Evolutionary conservation across 2,113 vertebrate species (phyloP), one percentile per base, ranked within the genome.

Genomic region (Urocitellus parryii): DNA sequence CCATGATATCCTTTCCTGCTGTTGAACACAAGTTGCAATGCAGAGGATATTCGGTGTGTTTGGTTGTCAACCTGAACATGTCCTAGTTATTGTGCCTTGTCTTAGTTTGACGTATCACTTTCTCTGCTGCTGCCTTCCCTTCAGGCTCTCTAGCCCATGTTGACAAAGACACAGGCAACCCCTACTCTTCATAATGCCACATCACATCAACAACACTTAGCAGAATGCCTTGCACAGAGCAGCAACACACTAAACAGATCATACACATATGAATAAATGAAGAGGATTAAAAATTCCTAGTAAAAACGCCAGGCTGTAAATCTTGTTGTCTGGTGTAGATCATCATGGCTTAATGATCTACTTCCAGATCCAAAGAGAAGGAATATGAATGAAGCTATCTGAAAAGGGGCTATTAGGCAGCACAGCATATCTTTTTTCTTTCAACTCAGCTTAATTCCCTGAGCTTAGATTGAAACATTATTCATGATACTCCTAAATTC

Each of bases 401-500:
- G 73, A 78, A n/a, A 56, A 91, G 84, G 25, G 8, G 20, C 25
- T 65, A 11, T 85, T 65, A 83, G 61, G 39, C 16, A 82, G 48
- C 10, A 42, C n/a, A 74, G 45, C 42, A 2, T 13, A 16, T 20
- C 34, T 20, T 37, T 27, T 27, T 93, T 73, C 24, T 74, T 94
- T 95, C 32, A 76, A 84, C 34, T 72, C 17, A 25, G 58, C 42
- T 73, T 87, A 83, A 92, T 95, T 94, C 37, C 39, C 48, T 67
- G 29, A 53, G 56, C 83, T 85, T 68, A 93, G 32, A 93, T 12
- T 51, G 39, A 42, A 42, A 42, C 39, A 42, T 42, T 42, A 42
- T 42, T 42, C 39, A 42, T 42, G 39, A 42, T 42, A 42, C 39
- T 42, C 39, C 39, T 42, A 42, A 42, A 42, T 42, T 42, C 39